Evolutionary conservation across 2,888 invertebrate species (phyloP).

Genomic region (Mesodorylaimus sp.): DNA sequence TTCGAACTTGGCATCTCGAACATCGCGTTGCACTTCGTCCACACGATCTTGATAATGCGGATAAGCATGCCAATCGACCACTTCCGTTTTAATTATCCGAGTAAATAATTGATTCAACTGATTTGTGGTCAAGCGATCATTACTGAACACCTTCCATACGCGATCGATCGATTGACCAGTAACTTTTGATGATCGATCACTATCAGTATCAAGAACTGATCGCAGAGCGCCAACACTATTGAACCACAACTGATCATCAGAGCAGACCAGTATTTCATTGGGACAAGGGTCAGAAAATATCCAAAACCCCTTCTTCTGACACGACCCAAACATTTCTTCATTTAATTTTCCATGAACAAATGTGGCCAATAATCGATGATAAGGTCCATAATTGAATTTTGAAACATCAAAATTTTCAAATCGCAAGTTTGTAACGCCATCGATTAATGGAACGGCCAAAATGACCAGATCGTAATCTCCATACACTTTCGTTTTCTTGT

Average conservation of each 20-base stretch:
- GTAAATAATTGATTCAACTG: conserved; percentile 20
- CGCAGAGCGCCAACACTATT: not conserved
- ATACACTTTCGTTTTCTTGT: too few species aligned
- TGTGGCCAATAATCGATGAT: conserved; percentile 41
- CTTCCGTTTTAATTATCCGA: conserved; percentile 27
- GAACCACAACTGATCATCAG: not conserved
- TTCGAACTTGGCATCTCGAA: conserved; percentile 1
- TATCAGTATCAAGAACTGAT: not conserved
- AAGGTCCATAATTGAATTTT: conserved; percentile 29
- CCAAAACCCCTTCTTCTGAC: too few species aligned
- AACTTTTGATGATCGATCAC: not conserved
- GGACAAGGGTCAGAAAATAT: not conserved
- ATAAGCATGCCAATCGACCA: conserved; percentile 41
- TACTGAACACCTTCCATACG: conserved; percentile 43
- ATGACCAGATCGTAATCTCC: conserved; percentile 41
- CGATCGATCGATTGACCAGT: too few species aligned
- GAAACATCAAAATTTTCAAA: too few species aligned
- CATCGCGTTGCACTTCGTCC: not conserved
- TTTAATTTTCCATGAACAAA: conserved; percentile 40
- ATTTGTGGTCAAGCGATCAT: not conserved
- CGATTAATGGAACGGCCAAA: conserved; percentile 41
- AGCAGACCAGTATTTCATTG: not conserved
- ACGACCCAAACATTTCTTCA: too few species aligned
- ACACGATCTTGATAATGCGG: conserved; percentile 35
- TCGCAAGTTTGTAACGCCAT: too few species aligned